phyloP scores from a whole-genome alignment of 2,888 invertebrate genomes.

The Branchipolynoe longqiensis region DNA sequence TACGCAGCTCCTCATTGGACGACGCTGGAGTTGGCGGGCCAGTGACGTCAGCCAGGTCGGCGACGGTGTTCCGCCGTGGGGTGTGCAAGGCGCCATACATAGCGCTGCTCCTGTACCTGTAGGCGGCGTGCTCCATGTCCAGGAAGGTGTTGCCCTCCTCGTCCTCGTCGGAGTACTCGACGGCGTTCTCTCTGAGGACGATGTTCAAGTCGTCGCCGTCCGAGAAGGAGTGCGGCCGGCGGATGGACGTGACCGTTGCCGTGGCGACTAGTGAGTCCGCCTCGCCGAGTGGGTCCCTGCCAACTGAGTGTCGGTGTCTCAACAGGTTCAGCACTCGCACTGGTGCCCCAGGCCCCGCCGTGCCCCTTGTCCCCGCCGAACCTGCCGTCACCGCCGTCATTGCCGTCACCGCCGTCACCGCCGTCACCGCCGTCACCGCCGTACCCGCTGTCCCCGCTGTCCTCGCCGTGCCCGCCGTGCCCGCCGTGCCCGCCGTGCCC shows the following conservation, averaged over 20 bases:
- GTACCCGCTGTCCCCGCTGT: too few species aligned
- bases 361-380: too few species aligned
- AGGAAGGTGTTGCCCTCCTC: background rate
- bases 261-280: too few species aligned
- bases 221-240: conserved; percentile 5
- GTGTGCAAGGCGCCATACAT: conserved; percentile 1
- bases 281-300: too few species aligned
- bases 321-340: too few species aligned
- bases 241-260: background rate
- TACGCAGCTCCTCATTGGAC: conserved; percentile 38
- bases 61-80: background rate
- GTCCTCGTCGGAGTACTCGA: background rate
- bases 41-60: background rate
- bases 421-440: too few species aligned
- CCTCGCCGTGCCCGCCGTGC: too few species aligned
- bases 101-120: conserved; percentile 7
- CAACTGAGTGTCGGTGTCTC: too few species aligned
- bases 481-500: too few species aligned
- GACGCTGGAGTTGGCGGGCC: background rate
- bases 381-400: too few species aligned
- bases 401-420: too few species aligned
- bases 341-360: too few species aligned
- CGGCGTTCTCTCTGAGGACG: background rate
- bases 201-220: conserved; percentile 23
- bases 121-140: background rate